Evolutionary conservation across 2,113 vertebrate species (phyloP), one percentile per base, ranked within the genome.

Genomic region (Oophaga pumilio): DNA sequence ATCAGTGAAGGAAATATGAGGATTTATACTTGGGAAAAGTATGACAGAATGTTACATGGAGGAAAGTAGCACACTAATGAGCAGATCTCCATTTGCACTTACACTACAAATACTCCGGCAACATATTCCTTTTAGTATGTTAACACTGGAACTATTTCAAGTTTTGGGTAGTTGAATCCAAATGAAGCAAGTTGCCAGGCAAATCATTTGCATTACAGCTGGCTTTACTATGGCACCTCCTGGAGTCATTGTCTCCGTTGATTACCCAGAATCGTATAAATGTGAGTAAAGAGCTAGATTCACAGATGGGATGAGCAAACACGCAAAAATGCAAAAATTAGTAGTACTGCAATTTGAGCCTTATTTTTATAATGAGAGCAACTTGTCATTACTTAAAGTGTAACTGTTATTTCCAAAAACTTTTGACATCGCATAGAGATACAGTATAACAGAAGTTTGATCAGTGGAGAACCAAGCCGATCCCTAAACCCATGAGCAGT

Each of bases 181-280:
- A 85, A 62, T 85, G 74, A 85, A 77, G 84, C 71, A 77, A 76
- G 59, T 66, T 85, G 84, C 84, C 84, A 85, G 84, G 73, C 73
- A 85, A 85, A 85, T 85, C 74, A 85, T 85, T 85, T 85, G 73
- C 84, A 85, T 85, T 85, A 77, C 84, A 85, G 84, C 84, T 76
- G 73, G 84, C 57, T 66, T 33, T 64, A 50, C 73, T 85, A 85
- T 85, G 57, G 84, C 74, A 60, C 84, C 73, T 85, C 84, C 84
- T 77, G 84, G 84, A 85, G 84, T 50, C 74, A 85, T 85, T 85
- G 84, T 77, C 84, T 78, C 84, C 33, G 84, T 77, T 85, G 84
- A 85, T 85, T 85, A 85, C 74, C 33, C 84, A 77, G 74, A 85
- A 76, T 85, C 56, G 60, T 60, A 85, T 85, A 85, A 85, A 85